Percentiles rank a stretch among this genome's conserved stretches.
Evolutionary conservation across 2,797 vertebrate genomes (phyloP).

Genomic region (Alosa sapidissima): DNA sequence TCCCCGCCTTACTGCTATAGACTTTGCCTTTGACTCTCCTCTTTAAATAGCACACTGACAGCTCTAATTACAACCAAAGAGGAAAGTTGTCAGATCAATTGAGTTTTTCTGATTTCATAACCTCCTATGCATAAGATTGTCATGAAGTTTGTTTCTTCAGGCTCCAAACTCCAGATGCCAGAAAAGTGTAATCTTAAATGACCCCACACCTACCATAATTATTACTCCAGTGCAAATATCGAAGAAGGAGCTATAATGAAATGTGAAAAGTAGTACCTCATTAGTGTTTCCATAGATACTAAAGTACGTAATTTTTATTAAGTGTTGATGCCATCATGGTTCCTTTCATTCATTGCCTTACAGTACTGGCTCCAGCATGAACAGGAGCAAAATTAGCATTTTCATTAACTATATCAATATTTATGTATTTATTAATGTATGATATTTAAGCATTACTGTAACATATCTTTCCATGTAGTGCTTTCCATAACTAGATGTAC

Average conservation of each 20-base stretch:
- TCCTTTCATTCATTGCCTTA: not conserved
- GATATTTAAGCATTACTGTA: not conserved
- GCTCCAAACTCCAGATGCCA: not conserved
- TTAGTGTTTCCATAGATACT: constrained; percentile 73
- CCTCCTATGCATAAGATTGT: not conserved
- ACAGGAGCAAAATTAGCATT: too few species aligned
- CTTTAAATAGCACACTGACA: constrained; percentile 10
- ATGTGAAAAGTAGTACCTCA: constrained; percentile 61
- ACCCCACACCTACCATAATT: not conserved
- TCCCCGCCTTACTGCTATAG: not conserved
- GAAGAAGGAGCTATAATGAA: constrained; percentile 61
- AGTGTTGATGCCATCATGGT: constrained; percentile 50
- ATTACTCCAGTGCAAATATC: constrained; percentile 48
- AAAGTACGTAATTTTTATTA: constrained; percentile 53
- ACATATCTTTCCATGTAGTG: not conserved
- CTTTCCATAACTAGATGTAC: too few species aligned
- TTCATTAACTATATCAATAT: not conserved
- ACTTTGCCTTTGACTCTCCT: not conserved
- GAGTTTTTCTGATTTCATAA: not conserved
- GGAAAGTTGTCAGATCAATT: constrained; percentile 5
- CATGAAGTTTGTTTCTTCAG: not conserved
- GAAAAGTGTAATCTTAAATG: not conserved
- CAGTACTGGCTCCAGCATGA: not conserved
- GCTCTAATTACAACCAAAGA: constrained; percentile 1
- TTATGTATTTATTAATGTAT: not conserved